Percentiles rank a stretch among this genome's conserved stretches.
These are phyloP conservation scores for Hirtodrosophila histrioides DNA, from an alignment of 2,888 invertebrate species.

Conservation along the genomic window DNA sequence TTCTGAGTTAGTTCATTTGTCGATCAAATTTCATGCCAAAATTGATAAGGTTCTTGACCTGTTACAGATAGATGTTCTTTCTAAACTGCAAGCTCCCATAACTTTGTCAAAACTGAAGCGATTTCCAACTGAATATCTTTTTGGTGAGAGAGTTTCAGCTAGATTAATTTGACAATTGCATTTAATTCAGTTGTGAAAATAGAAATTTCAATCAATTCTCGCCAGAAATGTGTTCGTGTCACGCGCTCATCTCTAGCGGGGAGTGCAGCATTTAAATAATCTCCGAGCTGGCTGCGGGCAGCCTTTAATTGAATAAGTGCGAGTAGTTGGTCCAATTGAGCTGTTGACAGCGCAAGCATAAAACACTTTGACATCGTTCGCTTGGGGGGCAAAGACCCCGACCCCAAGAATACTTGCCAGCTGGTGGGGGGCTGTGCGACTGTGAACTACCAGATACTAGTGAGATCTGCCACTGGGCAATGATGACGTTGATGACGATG, in stretches of 20 bases:
- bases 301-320: slow-evolving; percentile 43
- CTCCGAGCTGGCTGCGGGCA: background rate
- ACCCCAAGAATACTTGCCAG: slow-evolving; percentile 38
- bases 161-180: no score
- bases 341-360: slow-evolving; percentile 54
- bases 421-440: slow-evolving; percentile 33
- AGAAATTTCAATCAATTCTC: no score
- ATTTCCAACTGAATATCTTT: no score
- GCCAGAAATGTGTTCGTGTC: slow-evolving; percentile 5
- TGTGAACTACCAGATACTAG: slow-evolving; percentile 8
- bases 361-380: slow-evolving; percentile 48
- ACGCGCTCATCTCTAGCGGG: slow-evolving; percentile 4
- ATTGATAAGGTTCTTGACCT: no score
- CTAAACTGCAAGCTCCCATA: no score
- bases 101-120: no score
- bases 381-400: slow-evolving; percentile 55
- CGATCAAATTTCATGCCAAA: no score
- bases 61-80: no score
- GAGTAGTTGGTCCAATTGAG: slow-evolving; percentile 51
- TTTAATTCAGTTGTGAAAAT: no score
- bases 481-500: slow-evolving; percentile 17
- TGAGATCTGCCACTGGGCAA: slow-evolving; percentile 29
- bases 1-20: no score
- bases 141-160: no score
- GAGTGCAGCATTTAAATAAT: slow-evolving; percentile 4